Percentiles rank a stretch among this genome's conserved stretches.
Evolutionary conservation across 2,888 invertebrate species (phyloP).

Genomic region (Drosophila anomelani): DNA sequence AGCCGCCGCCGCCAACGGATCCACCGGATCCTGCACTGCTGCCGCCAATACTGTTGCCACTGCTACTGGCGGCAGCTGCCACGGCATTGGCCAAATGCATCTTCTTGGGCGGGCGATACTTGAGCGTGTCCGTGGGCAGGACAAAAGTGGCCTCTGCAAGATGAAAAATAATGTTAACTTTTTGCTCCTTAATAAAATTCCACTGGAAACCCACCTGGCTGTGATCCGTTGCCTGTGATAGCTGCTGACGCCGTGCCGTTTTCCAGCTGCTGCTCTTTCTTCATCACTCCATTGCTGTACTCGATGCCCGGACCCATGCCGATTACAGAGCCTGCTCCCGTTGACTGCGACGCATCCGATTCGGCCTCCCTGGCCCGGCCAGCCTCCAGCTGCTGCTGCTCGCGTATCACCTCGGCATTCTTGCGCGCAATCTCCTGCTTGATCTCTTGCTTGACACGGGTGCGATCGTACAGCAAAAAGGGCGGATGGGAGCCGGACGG

Average conservation of each 20-base stretch:
- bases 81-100: constrained; percentile 82
- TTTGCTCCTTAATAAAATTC: background rate
- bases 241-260: constrained; percentile 57
- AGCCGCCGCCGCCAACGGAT: constrained; percentile 10
- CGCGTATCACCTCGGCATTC: constrained; percentile 80
- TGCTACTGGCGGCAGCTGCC: constrained; percentile 76
- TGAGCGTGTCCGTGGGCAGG: constrained; percentile 79
- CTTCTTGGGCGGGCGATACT: constrained; percentile 82
- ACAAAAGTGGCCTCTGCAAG: constrained; percentile 76
- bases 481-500: constrained; percentile 60
- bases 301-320: constrained; percentile 48
- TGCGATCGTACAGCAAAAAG: constrained; percentile 81
- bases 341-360: constrained; percentile 56
- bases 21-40: constrained; percentile 14
- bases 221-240: constrained; percentile 41
- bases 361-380: constrained; percentile 71
- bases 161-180: background rate
- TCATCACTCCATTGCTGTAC: constrained; percentile 72
- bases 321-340: constrained; percentile 33
- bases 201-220: constrained; percentile 55
- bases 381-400: constrained; percentile 76
- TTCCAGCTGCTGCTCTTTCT: constrained; percentile 78
- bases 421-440: constrained; percentile 82
- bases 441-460: constrained; percentile 82
- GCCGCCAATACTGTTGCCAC: constrained; percentile 46